phyloP scores from a whole-genome alignment of 1,140 invertebrate genomes.

The Xylocopa sonorina region DNA sequence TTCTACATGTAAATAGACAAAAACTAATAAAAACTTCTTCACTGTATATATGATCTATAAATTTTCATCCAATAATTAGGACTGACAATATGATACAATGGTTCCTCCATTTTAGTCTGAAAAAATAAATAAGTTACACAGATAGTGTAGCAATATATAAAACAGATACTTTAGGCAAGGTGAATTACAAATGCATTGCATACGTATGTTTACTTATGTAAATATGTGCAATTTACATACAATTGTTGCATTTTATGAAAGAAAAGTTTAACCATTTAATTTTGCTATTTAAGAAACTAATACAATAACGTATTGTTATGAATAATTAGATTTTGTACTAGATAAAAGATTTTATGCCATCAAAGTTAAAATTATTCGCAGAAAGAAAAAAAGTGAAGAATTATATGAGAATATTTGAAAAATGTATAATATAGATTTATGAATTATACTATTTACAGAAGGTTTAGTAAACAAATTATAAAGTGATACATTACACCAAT shows the following conservation, averaged over 20 bases:
- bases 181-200: not conserved
- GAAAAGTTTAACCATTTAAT: not conserved
- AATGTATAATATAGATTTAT: too few relatives aligned
- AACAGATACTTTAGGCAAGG: constrained; percentile 1
- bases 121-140: constrained; percentile 36
- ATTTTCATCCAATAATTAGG: constrained; percentile 28
- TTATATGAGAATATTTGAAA: not conserved
- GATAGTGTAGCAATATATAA: not conserved
- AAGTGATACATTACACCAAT: constrained; percentile 12
- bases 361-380: not conserved
- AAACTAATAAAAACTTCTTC: constrained; percentile 40
- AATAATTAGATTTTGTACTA: not conserved
- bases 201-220: not conserved
- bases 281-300: not conserved
- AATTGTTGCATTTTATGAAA: not conserved
- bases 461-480: not conserved
- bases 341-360: not conserved
- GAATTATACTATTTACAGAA: not conserved
- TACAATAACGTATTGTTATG: not conserved
- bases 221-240: not conserved
- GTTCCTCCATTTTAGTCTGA: constrained; percentile 51
- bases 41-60: constrained; percentile 36
- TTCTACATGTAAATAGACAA: constrained; percentile 9
- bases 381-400: not conserved
- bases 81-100: constrained; percentile 23